These are phyloP conservation scores for Coilia nasus DNA, from an alignment of 2,797 vertebrate genomes.

Conservation along the genomic window DNA sequence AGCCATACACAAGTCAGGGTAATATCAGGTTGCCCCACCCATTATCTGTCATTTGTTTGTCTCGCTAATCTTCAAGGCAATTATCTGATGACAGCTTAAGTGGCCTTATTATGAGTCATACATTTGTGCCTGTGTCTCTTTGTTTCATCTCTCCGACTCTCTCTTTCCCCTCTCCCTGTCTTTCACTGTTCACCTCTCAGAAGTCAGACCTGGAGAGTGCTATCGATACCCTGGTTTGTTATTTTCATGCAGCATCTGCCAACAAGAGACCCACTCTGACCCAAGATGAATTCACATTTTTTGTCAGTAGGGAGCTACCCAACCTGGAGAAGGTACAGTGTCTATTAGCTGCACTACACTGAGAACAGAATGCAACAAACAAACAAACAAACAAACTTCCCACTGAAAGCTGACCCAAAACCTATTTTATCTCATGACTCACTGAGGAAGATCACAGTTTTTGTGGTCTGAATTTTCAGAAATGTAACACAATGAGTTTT, in stretches of 20 bases:
- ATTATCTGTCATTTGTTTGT: too few relatives aligned
- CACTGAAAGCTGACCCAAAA: not conserved
- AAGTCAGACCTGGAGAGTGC: not conserved
- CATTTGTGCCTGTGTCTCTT: not conserved
- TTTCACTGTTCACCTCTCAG: not conserved
- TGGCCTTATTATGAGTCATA: not conserved
- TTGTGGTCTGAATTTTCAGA: not conserved
- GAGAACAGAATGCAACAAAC: too few relatives aligned
- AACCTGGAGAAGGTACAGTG: not conserved
- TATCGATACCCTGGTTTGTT: not conserved
- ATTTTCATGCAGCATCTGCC: not conserved
- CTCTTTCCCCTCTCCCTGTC: not conserved
- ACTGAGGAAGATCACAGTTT: not conserved
- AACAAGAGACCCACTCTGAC: not conserved
- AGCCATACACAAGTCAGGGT: too few relatives aligned
- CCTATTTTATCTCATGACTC: not conserved
- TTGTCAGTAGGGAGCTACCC: not conserved
- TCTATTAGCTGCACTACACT: not conserved
- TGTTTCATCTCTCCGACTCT: not conserved
- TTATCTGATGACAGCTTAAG: not conserved
- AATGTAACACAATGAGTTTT: not conserved
- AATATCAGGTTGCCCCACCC: too few relatives aligned
- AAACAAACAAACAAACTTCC: not conserved
- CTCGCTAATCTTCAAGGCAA: not conserved
- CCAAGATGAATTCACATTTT: slow-evolving; percentile 15